A percentile compares a stretch with the other conserved stretches of the same genome.
Evolutionary conservation across 2,113 vertebrate species (phyloP).

Genomic region (Ascaphus truei): DNA sequence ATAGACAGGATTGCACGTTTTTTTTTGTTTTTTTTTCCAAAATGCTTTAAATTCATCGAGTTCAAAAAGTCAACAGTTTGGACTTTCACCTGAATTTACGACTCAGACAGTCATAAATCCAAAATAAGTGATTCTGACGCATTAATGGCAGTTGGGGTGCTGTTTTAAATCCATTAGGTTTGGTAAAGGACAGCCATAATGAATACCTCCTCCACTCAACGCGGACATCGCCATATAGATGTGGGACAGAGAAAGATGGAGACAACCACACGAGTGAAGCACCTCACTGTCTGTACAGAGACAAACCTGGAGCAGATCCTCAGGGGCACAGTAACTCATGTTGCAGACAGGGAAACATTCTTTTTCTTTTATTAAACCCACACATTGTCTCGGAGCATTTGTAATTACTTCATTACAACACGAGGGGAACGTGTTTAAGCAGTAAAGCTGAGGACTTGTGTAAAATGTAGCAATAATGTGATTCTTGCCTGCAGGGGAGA

Average conservation of each 20-base stretch:
- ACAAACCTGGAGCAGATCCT: constrained; percentile 41
- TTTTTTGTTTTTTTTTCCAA: neutral
- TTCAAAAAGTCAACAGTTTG: constrained; percentile 13
- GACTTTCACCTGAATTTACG: neutral
- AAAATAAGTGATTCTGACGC: neutral
- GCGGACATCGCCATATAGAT: neutral
- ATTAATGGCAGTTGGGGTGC: neutral
- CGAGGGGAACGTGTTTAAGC: constrained; percentile 56
- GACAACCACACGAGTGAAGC: neutral
- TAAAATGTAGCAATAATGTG: constrained; percentile 11
- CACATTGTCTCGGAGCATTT: constrained; percentile 51
- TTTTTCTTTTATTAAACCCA: constrained; percentile 53
- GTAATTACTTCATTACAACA: constrained; percentile 66
- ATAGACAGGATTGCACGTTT: neutral
- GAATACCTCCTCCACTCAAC: no score
- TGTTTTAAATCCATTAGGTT: neutral
- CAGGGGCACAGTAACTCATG: constrained; percentile 52
- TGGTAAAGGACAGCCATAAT: neutral
- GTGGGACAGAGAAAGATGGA: neutral
- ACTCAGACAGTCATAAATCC: neutral
- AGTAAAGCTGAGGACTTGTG: constrained; percentile 37
- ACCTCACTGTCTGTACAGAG: rapidly evolving
- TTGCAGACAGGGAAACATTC: constrained; percentile 54
- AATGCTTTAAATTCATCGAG: neutral
- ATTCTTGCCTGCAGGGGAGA: constrained; percentile 12